Percentiles rank a stretch among this genome's conserved stretches.
phyloP scores from a whole-genome alignment of 2,888 invertebrate genomes.

The Dryomyza anilis region DNA sequence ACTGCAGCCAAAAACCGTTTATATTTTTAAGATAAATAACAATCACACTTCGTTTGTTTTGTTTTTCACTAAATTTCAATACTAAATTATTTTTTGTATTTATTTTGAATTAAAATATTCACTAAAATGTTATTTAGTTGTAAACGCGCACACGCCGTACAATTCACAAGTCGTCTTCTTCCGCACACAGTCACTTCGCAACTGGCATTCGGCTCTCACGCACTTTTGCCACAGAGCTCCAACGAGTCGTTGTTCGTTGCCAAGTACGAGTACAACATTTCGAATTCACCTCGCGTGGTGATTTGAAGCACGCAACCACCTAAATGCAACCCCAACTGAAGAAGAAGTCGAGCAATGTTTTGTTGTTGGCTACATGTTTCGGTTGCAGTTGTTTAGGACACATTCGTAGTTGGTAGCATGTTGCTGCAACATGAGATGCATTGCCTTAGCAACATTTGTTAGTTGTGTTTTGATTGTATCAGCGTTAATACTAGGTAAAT shows the following conservation, averaged over 20 bases:
- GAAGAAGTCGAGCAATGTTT: neutral
- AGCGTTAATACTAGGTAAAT: too few relatives aligned
- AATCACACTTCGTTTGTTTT: too few relatives aligned
- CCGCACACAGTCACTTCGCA: slow-evolving; percentile 17
- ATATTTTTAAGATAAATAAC: too few relatives aligned
- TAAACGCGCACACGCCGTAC: neutral
- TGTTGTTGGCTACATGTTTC: neutral
- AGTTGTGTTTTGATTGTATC: too few relatives aligned
- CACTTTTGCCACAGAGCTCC: slow-evolving; percentile 16
- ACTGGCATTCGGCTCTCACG: slow-evolving; percentile 19
- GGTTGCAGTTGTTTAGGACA: neutral
- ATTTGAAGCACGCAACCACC: neutral
- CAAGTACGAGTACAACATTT: neutral
- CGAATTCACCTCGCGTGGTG: neutral
- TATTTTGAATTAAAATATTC: neutral
- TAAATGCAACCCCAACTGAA: neutral
- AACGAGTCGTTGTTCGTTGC: neutral
- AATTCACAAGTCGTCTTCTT: slow-evolving; percentile 3
- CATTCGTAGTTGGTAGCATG: too few relatives aligned
- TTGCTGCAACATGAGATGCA: neutral
- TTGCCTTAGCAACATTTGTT: slow-evolving; percentile 12
- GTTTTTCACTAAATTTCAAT: neutral
- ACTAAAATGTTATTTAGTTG: neutral
- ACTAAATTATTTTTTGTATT: neutral
- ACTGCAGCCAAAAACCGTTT: too few relatives aligned